These are phyloP conservation scores for Egretta garzetta DNA, from an alignment of 2,113 vertebrate species.

Conservation along the genomic window DNA sequence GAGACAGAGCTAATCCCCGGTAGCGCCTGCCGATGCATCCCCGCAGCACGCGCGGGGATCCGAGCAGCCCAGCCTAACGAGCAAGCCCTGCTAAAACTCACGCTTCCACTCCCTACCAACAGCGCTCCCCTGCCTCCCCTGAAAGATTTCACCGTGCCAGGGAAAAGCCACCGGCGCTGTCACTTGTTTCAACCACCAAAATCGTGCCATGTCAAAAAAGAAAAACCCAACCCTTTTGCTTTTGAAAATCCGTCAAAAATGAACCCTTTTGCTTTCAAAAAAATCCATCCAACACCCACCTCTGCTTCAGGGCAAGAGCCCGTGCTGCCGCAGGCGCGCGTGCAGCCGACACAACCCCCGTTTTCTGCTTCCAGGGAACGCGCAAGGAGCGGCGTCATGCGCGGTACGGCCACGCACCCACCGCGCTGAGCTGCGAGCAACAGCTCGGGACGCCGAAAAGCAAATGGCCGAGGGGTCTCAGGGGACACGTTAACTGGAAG, in stretches of 20 bases:
- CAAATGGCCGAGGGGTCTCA: fast-evolving
- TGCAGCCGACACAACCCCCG: not conserved
- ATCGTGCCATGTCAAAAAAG: not conserved
- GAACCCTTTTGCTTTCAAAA: not conserved
- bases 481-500: fast-evolving
- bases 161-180: fast-evolving
- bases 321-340: fast-evolving
- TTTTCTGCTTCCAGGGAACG: not conserved
- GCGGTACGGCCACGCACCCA: not conserved
- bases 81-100: not conserved
- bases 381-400: fast-evolving
- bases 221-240: not conserved
- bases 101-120: not conserved
- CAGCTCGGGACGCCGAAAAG: not conserved
- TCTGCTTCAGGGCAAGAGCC: not conserved
- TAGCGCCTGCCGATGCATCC: not conserved
- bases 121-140: not conserved
- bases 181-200: fast-evolving
- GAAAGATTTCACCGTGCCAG: not conserved
- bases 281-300: not conserved
- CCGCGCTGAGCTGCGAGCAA: fast-evolving
- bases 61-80: fast-evolving
- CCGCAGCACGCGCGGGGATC: not conserved
- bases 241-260: fast-evolving
- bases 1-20: fast-evolving